phyloP scores from a whole-genome alignment of 2,797 vertebrate genomes.

The Notolabrus celidotus region DNA sequence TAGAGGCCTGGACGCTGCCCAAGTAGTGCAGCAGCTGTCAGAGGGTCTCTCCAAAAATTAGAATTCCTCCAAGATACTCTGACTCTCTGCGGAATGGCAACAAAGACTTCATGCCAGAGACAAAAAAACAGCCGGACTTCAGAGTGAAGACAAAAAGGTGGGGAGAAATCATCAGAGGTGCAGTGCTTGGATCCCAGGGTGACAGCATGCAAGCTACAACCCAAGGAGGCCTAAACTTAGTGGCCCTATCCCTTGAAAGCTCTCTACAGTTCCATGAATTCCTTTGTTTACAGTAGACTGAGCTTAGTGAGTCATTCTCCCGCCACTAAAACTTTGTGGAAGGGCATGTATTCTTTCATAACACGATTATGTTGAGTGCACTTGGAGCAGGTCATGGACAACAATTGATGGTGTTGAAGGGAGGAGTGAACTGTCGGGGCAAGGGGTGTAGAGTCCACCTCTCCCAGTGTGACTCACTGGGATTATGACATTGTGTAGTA shows the following conservation, averaged over 20 bases:
- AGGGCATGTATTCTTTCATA: conserved; percentile 44
- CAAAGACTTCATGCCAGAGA: conserved; percentile 68
- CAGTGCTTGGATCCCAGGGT: conserved; percentile 46
- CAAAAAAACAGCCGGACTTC: conserved; percentile 63
- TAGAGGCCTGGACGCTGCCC: conserved; percentile 65
- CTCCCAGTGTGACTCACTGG: conserved; percentile 25
- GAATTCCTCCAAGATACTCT: conserved; percentile 73
- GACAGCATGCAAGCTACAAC: conserved; percentile 45
- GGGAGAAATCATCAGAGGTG: conserved; percentile 44
- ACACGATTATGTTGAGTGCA: conserved; percentile 39
- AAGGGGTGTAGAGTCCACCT: conserved; percentile 3
- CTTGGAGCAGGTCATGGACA: conserved; percentile 6
- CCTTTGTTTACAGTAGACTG: conserved; percentile 67
- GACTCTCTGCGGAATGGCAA: conserved; percentile 78
- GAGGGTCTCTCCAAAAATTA: conserved; percentile 70
- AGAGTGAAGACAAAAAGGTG: conserved; percentile 52
- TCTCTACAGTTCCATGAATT: conserved; percentile 60
- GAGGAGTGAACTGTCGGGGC: not conserved
- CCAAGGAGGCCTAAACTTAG: conserved; percentile 27
- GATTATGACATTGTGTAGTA: conserved; percentile 34
- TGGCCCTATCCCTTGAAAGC: conserved; percentile 57
- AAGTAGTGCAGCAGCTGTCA: conserved; percentile 82
- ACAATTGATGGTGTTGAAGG: conserved; percentile 1
- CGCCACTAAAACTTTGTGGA: conserved; percentile 9
- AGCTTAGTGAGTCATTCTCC: conserved; percentile 54